Evolutionary conservation across 1,140 invertebrate genomes (phyloP).

Genomic region (Eurosta solidaginis): DNA sequence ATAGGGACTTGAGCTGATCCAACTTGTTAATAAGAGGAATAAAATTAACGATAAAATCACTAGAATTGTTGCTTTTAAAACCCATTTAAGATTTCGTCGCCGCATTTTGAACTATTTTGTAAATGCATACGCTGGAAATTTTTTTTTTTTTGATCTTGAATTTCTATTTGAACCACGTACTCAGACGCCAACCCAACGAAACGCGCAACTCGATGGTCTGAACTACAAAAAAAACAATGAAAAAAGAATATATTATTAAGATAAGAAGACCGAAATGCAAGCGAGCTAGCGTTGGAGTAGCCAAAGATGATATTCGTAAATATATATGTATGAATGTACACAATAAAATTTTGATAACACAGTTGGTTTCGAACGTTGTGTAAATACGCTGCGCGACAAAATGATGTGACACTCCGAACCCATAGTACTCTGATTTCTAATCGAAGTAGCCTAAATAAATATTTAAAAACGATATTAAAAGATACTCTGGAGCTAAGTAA

Average conservation of each 20-base stretch:
- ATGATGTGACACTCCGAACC: no score
- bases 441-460: no score
- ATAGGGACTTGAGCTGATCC: conserved; percentile 51
- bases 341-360: neutral
- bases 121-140: neutral
- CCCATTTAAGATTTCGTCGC: conserved; percentile 55
- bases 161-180: neutral
- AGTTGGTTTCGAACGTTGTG: neutral
- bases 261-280: neutral
- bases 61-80: conserved; percentile 46
- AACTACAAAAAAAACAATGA: neutral
- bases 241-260: neutral
- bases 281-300: no score
- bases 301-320: neutral
- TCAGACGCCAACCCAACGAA: neutral
- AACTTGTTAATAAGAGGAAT: conserved; percentile 51
- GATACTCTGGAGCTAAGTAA: no score
- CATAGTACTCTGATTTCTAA: no score
- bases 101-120: conserved; percentile 42
- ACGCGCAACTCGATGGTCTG: neutral
- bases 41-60: conserved; percentile 45
- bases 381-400: no score
- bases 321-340: neutral
- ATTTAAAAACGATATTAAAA: no score
- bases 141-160: neutral